These are phyloP conservation scores for Heptranchias perlo DNA, from an alignment of 2,113 vertebrate genomes.

Conservation along the genomic window DNA sequence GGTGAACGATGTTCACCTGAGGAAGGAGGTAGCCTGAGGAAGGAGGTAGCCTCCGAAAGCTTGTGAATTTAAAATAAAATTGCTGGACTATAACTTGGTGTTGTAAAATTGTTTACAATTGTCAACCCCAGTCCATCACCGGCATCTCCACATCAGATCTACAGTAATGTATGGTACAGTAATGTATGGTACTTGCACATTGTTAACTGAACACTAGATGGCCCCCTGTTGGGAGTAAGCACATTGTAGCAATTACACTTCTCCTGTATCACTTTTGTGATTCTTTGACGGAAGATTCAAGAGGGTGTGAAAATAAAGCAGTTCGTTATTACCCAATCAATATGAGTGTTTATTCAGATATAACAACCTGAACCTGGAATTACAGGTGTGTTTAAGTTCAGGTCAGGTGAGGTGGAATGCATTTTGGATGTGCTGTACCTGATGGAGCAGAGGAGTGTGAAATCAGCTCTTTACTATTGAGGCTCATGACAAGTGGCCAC, in stretches of 20 bases:
- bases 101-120: too few relatives aligned
- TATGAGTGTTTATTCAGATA: not conserved
- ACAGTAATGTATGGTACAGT: too few relatives aligned
- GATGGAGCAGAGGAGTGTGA: not conserved
- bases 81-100: too few relatives aligned
- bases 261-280: not conserved
- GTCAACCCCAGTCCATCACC: too few relatives aligned
- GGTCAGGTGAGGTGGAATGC: too few relatives aligned
- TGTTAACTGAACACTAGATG: not conserved
- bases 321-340: not conserved
- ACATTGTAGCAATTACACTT: too few relatives aligned
- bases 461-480: not conserved
- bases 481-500: not conserved
- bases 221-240: not conserved
- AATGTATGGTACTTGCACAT: not conserved
- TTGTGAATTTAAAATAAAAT: too few relatives aligned
- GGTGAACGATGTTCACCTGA: too few relatives aligned
- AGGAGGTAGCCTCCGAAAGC: too few relatives aligned
- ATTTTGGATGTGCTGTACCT: not conserved
- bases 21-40: too few relatives aligned
- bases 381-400: not conserved
- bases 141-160: too few relatives aligned
- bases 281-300: not conserved
- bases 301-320: not conserved
- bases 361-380: too few relatives aligned